These are phyloP conservation scores for Ruditapes philippinarum DNA, from an alignment of 1,140 invertebrate genomes.

Conservation along the genomic window DNA sequence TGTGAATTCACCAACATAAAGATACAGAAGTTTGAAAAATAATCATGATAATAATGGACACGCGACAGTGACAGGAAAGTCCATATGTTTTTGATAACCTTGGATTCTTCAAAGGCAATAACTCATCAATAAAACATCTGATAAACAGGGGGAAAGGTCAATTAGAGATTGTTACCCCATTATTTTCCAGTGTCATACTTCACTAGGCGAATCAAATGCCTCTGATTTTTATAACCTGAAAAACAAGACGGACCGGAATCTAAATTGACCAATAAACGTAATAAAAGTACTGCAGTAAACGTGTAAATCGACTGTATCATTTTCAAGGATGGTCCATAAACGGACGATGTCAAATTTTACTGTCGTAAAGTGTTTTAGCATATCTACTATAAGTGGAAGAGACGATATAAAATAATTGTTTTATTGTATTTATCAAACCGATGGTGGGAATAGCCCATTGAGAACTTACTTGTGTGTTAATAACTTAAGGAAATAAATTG, in stretches of 20 bases:
- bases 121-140: too few species aligned
- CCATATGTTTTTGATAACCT: too few species aligned
- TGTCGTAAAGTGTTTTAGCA: not conserved
- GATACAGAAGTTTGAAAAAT: too few species aligned
- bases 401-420: too few species aligned
- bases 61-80: too few species aligned
- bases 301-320: not conserved
- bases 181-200: not conserved
- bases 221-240: not conserved
- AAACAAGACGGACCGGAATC: not conserved
- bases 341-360: not conserved
- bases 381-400: not conserved
- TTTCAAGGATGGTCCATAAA: not conserved
- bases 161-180: not conserved
- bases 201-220: not conserved
- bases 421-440: too few species aligned
- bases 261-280: slow-evolving; percentile 18
- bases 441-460: too few species aligned
- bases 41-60: too few species aligned
- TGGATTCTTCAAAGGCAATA: too few species aligned
- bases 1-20: too few species aligned
- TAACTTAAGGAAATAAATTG: too few species aligned
- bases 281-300: not conserved
- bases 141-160: not conserved
- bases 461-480: too few species aligned